Conservation (phyloP, 2,113 vertebrate genomes). For the Corvus hawaiiensis region DNA sequence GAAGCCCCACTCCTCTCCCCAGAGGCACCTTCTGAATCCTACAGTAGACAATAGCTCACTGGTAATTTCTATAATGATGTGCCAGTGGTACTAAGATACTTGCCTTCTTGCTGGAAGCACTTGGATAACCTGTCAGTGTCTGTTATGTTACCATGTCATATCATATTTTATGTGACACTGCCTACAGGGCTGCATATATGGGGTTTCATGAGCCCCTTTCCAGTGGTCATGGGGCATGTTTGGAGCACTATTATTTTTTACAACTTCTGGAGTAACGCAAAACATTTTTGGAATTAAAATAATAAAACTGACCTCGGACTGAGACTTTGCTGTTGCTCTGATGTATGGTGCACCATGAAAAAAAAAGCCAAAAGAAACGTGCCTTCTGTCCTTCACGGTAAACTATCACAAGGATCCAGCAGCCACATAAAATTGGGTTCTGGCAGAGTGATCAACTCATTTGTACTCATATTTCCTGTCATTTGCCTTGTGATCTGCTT, state of each 20-base stretch:
- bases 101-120: constrained; percentile 49
- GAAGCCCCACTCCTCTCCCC: not conserved
- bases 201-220: constrained; percentile 16
- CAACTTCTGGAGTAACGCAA: not conserved
- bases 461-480: not conserved
- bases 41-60: constrained; percentile 23
- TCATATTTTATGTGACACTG: constrained; percentile 56
- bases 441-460: constrained; percentile 21
- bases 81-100: constrained; percentile 29
- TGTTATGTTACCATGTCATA: constrained; percentile 65
- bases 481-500: constrained; percentile 31
- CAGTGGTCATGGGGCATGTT: not conserved
- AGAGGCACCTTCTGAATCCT: constrained; percentile 34
- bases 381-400: not conserved
- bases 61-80: constrained; percentile 63
- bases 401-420: not conserved
- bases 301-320: not conserved
- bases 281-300: not conserved
- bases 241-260: not conserved
- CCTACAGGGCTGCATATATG: constrained; percentile 30
- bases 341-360: not conserved
- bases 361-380: not conserved
- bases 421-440: not conserved
- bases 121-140: constrained; percentile 58
- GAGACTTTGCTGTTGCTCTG: not conserved